Evolutionary conservation across 2,113 vertebrate species (phyloP), one percentile per base, ranked within the genome.

Genomic region (Alouatta palliata): DNA sequence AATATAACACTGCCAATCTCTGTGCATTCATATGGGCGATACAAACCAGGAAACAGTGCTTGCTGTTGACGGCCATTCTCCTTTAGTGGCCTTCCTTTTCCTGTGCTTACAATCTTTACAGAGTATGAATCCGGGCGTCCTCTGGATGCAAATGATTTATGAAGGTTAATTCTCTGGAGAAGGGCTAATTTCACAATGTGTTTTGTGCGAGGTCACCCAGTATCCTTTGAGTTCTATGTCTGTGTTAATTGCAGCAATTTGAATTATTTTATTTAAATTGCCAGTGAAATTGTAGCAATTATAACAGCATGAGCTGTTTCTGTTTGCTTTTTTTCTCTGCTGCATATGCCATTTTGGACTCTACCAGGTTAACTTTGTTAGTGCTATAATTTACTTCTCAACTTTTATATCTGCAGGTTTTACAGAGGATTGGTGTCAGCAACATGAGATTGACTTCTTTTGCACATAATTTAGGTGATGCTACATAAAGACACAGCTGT

Each of bases 191-290:
- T 90, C 45, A 82, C 47, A 3, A 76, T 86, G 47, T 54, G 77
- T 96, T 97, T 92, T 97, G 79, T 95, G 91, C 0, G 56, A 96
- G 95, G 96, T 97, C 76, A 94, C 47, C 81, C 77, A 43, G 76
- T 37, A 66, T 75, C 77, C 87, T 97, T 97, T 96, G 94, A 96
- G 88, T 96, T 97, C 96, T 95, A 6, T 79, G 94, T 88, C 52
- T 96, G 92, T 95, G 96, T 95, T 97, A 98, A 98, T 98, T 97
- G 97, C 93, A 96, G 96, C 96, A 94, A 97, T 97, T 97, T 97
- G 94, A 98, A 97, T 98, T 98, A 97, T 97, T 98, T 97, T 98
- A 96, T 98, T 98, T 97, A 97, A 98, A 98, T 98, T 97, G 90
- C 94, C 96, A 97, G 40, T 89, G 92, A 96, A 98, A 97, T 95